phyloP scores from a whole-genome alignment of 2,888 invertebrate genomes.

The Mythimna loreyi region DNA sequence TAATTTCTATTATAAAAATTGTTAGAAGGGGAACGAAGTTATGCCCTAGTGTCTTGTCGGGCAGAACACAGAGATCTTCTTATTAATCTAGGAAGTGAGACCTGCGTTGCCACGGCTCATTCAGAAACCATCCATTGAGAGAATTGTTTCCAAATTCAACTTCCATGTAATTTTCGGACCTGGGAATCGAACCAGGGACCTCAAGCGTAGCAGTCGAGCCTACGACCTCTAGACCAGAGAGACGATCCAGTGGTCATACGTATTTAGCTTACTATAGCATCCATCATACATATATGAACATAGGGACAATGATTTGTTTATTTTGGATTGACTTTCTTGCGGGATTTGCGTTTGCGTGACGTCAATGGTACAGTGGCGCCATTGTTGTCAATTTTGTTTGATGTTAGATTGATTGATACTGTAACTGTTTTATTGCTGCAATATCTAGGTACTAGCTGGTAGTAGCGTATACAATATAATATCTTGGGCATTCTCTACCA shows the following conservation, averaged over 20 bases:
- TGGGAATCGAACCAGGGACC: conserved; percentile 26
- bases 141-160: conserved; percentile 76
- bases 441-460: neutral
- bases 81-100: conserved; percentile 83
- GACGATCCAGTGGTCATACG: accelerated
- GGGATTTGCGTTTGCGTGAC: neutral
- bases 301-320: neutral
- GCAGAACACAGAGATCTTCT: conserved; percentile 91
- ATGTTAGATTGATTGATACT: neutral
- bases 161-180: conserved; percentile 70
- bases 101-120: conserved; percentile 69
- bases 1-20: conserved; percentile 67
- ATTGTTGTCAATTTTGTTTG: neutral
- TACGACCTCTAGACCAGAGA: conserved; percentile 7
- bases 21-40: conserved; percentile 92
- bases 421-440: neutral
- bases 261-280: conserved; percentile 8
- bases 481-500: too few species aligned
- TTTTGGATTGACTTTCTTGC: too few species aligned
- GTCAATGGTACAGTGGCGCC: neutral
- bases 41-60: conserved; percentile 82
- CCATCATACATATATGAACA: neutral
- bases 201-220: neutral
- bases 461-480: neutral
- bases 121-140: conserved; percentile 75